Evolutionary conservation across 2,888 invertebrate species (phyloP).

Genomic region (Amorpha juglandis): DNA sequence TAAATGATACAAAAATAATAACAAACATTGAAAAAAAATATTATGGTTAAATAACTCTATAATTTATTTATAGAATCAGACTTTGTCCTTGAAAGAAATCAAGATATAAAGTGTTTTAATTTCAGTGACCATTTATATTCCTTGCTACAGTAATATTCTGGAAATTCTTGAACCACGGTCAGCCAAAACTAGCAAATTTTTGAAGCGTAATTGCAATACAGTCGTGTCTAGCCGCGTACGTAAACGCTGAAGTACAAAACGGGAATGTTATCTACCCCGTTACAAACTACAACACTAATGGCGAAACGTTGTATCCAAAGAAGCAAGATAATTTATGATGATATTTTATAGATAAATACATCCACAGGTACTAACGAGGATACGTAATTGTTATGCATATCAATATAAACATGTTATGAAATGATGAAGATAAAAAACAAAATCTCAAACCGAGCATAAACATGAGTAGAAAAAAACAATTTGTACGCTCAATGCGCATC

Average conservation of each 20-base stretch:
- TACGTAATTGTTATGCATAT: neutral
- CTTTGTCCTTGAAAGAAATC: too few relatives aligned
- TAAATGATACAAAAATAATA: too few relatives aligned
- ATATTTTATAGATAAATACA: slow-evolving; percentile 49
- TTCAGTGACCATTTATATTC: too few relatives aligned
- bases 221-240: slow-evolving; percentile 55
- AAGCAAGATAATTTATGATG: slow-evolving; percentile 56
- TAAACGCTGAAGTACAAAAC: slow-evolving; percentile 54
- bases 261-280: slow-evolving; percentile 68
- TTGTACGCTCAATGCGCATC: slow-evolving; percentile 48
- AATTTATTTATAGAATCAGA: too few relatives aligned
- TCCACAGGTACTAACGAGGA: slow-evolving; percentile 2
- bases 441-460: slow-evolving; percentile 25
- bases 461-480: slow-evolving; percentile 37
- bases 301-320: slow-evolving; percentile 65
- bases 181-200: slow-evolving; percentile 66
- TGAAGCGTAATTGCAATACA: slow-evolving; percentile 71
- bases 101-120: too few relatives aligned
- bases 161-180: slow-evolving; percentile 48
- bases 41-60: too few relatives aligned
- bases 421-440: slow-evolving; percentile 18
- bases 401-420: slow-evolving; percentile 16
- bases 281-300: slow-evolving; percentile 72
- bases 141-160: too few relatives aligned
- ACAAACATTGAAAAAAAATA: too few relatives aligned